Percentiles rank a stretch among this genome's conserved stretches.
phyloP scores from a whole-genome alignment of 2,797 vertebrate species.

The Cuculus canorus region DNA sequence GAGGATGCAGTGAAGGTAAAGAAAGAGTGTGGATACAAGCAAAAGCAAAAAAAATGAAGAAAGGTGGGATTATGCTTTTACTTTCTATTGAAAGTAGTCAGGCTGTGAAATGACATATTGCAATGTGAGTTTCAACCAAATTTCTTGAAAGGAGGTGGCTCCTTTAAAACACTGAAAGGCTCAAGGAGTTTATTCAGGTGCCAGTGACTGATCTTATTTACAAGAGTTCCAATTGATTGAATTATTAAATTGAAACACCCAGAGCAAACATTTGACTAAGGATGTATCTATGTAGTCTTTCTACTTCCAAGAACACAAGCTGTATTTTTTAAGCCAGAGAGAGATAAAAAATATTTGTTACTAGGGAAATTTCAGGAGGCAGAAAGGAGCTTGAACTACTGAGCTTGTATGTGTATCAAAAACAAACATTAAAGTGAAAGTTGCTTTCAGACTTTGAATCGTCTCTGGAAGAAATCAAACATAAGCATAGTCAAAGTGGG shows the following conservation, averaged over 20 bases:
- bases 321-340: neutral
- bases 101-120: neutral
- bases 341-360: conserved; percentile 24
- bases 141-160: neutral
- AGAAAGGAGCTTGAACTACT: neutral
- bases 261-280: conserved; percentile 13
- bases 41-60: neutral
- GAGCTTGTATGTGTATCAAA: neutral
- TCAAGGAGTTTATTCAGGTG: conserved; percentile 11
- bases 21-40: neutral
- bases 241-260: conserved; percentile 13
- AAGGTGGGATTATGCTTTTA: neutral
- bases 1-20: neutral
- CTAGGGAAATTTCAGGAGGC: neutral
- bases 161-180: neutral
- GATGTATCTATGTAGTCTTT: neutral
- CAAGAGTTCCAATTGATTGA: neutral
- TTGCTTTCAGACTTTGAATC: neutral
- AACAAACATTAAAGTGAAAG: conserved; percentile 4
- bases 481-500: conserved; percentile 11
- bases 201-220: conserved; percentile 17
- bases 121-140: conserved; percentile 9
- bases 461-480: neutral
- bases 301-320: neutral
- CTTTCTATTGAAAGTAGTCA: neutral